Percentiles rank a stretch among this genome's conserved stretches.
These are phyloP conservation scores for Oenanthe oenanthe DNA, from an alignment of 2,113 vertebrate genomes.

Conservation along the genomic window DNA sequence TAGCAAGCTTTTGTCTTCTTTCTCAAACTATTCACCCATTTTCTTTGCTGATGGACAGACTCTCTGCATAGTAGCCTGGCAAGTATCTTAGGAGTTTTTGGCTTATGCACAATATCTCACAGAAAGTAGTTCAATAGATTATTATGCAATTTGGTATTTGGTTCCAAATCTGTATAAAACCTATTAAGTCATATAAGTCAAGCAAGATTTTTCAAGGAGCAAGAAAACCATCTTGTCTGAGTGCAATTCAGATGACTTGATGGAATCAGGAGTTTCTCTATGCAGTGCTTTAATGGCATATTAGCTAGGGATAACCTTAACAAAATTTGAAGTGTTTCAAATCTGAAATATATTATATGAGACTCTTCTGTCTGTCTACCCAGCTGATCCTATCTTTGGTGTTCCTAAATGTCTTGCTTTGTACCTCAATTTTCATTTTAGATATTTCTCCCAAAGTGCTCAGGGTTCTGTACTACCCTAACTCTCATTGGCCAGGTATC, in stretches of 20 bases:
- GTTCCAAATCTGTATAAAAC: neutral
- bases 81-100: neutral
- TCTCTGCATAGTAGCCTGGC: neutral
- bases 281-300: neutral
- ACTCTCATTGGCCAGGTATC: neutral
- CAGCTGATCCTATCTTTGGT: neutral
- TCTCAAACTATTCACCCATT: neutral
- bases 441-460: neutral
- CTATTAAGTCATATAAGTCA: neutral
- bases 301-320: neutral
- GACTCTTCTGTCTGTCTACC: neutral
- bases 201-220: neutral
- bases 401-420: neutral
- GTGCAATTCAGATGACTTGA: neutral
- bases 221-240: neutral
- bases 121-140: neutral
- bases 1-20: neutral
- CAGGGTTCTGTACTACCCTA: neutral
- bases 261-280: neutral
- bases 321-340: neutral
- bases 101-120: neutral
- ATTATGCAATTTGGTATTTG: neutral
- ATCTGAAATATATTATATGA: neutral
- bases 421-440: neutral
- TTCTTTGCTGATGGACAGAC: neutral